Percentiles rank a stretch among this genome's conserved stretches.
Evolutionary conservation across 1,140 invertebrate genomes (phyloP).

Genomic region (Drosophila hydei): DNA sequence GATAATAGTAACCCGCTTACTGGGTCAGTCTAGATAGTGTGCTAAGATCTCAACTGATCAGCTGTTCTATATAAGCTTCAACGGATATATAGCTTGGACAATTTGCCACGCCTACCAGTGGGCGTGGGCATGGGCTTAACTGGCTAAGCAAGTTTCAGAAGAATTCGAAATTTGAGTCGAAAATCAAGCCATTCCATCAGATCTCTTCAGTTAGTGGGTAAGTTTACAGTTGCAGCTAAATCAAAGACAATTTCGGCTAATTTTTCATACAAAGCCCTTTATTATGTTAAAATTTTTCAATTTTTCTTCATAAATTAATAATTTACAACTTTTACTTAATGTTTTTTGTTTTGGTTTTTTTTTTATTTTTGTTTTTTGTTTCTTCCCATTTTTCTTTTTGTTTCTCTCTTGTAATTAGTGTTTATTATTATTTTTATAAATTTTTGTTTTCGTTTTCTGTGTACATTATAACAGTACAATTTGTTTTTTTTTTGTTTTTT

Average conservation of each 20-base stretch:
- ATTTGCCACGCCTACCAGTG: no score
- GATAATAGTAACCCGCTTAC: no score
- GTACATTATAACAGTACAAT: constrained; percentile 77
- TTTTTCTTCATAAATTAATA: constrained; percentile 67
- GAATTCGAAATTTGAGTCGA: no score
- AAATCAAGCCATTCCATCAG: no score
- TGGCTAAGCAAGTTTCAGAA: no score
- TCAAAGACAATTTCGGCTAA: not conserved
- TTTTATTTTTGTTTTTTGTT: constrained; percentile 32
- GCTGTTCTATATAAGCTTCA: no score
- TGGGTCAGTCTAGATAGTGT: no score
- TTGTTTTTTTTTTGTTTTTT: constrained; percentile 17
- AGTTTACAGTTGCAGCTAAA: no score
- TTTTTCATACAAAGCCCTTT: constrained; percentile 81
- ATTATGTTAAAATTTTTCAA: constrained; percentile 77
- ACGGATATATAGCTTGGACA: no score
- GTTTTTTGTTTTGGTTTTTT: constrained; percentile 20
- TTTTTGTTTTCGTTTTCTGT: constrained; percentile 23
- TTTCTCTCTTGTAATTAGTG: constrained; percentile 29
- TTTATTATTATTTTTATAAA: constrained; percentile 20
- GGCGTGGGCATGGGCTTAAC: no score
- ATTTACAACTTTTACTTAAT: constrained; percentile 73
- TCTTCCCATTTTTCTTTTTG: constrained; percentile 31
- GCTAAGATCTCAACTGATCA: no score
- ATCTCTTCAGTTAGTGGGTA: no score